Evolutionary conservation across 1,140 invertebrate genomes (phyloP), one percentile per base, ranked within the genome.

Genomic region (Ceratitis capitata): DNA sequence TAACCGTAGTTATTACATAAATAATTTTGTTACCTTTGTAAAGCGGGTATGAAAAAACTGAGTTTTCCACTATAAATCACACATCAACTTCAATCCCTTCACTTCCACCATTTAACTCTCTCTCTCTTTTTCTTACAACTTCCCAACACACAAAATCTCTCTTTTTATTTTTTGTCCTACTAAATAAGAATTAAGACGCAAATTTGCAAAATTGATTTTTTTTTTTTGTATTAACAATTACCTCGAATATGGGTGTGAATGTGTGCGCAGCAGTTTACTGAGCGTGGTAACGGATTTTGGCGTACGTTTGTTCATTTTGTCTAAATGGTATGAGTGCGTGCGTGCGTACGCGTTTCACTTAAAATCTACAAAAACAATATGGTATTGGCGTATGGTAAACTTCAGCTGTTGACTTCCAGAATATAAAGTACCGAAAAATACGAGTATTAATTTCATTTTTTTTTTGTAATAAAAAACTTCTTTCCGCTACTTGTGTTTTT

Each of bases 1-100:
- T 78, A 78, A 26, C 69, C 69, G 69, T 78, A 56, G 51, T 23
- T n/a, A 78, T 78, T n/a, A n/a, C 69, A 78, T 78, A 78, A 78
- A 78, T 78, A 45, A 78, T 45, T 56, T 56, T 78, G 69, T 78
- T 78, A 78, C 69, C 69, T 78, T 78, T 78, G 35, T 78, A 78
- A 78, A 78, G 69, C 69, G 69, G 69, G 39, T 78, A 78, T 78
- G 69, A 78, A 78, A 78, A 78, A 78, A 78, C 9, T 47, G 69
- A 78, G 69, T 78, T 78, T 78, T 78, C 69, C 69, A 78, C 69
- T 78, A 56, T 56, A 78, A 78, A 78, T 78, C 69, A 78, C 39
- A 78, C 69, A 78, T 78, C 69, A 78, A 78, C 69, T 78, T 78
- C 69, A 78, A 78, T 78, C 69, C 69, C 69, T 78, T 78, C 39